Conservation (phyloP, 2,113 vertebrate species). For the Malurus alboscapulatus region DNA sequence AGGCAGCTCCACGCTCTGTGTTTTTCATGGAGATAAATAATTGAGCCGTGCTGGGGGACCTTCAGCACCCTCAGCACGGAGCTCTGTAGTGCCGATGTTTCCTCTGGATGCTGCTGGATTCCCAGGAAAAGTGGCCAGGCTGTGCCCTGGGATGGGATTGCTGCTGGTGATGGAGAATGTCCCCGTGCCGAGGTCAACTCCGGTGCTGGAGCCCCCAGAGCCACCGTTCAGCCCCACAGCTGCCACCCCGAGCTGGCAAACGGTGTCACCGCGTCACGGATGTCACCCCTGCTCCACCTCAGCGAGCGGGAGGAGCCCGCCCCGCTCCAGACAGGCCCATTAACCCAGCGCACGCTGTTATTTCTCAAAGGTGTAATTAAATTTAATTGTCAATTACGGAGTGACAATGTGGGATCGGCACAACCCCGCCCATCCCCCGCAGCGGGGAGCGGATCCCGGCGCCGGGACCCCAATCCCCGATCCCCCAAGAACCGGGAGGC, state of each 20-base stretch:
- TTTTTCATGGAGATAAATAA: neutral
- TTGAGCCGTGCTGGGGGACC: neutral
- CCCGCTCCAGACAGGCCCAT: neutral
- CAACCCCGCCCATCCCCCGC: fast-evolving
- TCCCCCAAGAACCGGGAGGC: neutral
- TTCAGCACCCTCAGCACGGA: fast-evolving
- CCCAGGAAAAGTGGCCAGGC: fast-evolving
- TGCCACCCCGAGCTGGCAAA: neutral
- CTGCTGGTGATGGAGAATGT: fast-evolving
- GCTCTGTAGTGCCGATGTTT: fast-evolving
- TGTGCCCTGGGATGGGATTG: neutral
- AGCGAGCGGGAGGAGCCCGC: neutral
- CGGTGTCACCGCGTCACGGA: fast-evolving
- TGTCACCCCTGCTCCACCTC: neutral
- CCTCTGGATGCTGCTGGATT: fast-evolving
- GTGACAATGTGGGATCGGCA: neutral
- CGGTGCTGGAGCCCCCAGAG: fast-evolving
- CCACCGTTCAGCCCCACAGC: neutral
- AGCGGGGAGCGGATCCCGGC: neutral
- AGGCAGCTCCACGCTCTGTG: fast-evolving
- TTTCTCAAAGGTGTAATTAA: conserved; percentile 59
- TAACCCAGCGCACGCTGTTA: neutral
- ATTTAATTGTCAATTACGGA: conserved; percentile 50
- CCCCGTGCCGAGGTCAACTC: fast-evolving
- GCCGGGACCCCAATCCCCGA: fast-evolving